Evolutionary conservation across 2,888 invertebrate species (phyloP).

Genomic region (Xylota segnis): DNA sequence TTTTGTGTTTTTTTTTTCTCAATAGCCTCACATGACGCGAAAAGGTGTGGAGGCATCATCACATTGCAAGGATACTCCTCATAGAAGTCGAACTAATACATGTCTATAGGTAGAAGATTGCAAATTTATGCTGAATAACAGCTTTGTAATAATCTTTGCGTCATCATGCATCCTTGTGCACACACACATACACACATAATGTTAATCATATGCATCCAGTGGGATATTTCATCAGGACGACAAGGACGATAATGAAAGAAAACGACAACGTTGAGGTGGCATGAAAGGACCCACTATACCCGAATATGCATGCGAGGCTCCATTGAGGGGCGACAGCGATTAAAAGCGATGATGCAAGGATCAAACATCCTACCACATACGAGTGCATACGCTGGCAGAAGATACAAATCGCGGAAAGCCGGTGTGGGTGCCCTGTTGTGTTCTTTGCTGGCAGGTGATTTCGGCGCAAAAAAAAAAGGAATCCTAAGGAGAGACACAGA

Average conservation of each 20-base stretch:
- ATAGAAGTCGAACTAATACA: constrained; percentile 42
- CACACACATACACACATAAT: constrained; percentile 37
- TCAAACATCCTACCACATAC: constrained; percentile 43
- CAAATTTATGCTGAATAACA: constrained; percentile 75
- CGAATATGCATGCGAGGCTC: constrained; percentile 23
- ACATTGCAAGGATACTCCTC: constrained; percentile 38
- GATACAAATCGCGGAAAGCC: constrained; percentile 30
- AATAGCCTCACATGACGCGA: constrained; percentile 27
- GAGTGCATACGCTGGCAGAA: constrained; percentile 1
- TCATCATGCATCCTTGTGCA: constrained; percentile 52
- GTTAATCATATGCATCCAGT: constrained; percentile 52
- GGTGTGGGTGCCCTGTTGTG: constrained; percentile 1
- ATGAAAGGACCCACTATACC: constrained; percentile 15
- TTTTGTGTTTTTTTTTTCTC: neutral
- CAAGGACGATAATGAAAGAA: constrained; percentile 40
- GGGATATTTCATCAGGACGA: constrained; percentile 51
- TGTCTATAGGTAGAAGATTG: constrained; percentile 60
- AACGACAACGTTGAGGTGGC: neutral
- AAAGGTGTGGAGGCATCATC: constrained; percentile 49
- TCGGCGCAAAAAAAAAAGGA: constrained; percentile 22
- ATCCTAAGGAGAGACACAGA: constrained; percentile 35
- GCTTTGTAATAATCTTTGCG: constrained; percentile 66
- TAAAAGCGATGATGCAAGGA: constrained; percentile 55
- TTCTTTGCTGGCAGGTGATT: constrained; percentile 39
- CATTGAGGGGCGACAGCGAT: constrained; percentile 50